Base-by-base conservation (phyloP, 2,888 invertebrate species). In the Lithophane leautieri region DNA sequence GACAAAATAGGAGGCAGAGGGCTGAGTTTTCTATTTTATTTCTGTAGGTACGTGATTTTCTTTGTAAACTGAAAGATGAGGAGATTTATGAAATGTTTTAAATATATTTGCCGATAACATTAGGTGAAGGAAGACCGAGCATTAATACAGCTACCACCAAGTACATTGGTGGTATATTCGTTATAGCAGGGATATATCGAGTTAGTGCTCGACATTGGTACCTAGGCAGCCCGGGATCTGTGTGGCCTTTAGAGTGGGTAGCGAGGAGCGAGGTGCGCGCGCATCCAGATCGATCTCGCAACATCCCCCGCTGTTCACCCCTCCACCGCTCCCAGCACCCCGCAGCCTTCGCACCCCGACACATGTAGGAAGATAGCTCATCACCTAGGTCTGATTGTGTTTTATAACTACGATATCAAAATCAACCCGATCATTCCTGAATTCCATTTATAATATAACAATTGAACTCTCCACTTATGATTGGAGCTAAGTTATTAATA, bases 281-380 rank as follows among this genome's bases (percentile, higher is more conserved):
- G 94, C 93, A 89, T 78, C 83, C 86, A 85, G 92, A 96, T 96
- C 95, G 96, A 96, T 95, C 94, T 90, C 89, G 85, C 77, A 87
- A 87, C 90, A 87, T 87, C 82, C 81, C 89, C 86, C 87, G 85
- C 90, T 79, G 54, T 75, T 58, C 56, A 74, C 75, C 81, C 82
- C 84, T 84, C 81, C 87, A 89, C 80, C 58, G 77, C 83, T 84
- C 42, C 80, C 87, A 88, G 81, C 87, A 83, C 74, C 83, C 73
- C 78, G 76, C 82, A 76, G 78, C 75, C 70, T 63, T 78, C 79
- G 82, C 84, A 81, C 88, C 81, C 85, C 81, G 86, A 88, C 91
- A 92, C 91, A 92, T 92, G 93, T 92, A 92, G 86, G 87, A 89
- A 91, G 91, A 90, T 84, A 88, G 89, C 89, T 91, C 91, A 90